phyloP scores from a whole-genome alignment of 30 jellyfish, hydroid and myxozoan genomes.

The Hydractinia symbiolongicarpus region DNA sequence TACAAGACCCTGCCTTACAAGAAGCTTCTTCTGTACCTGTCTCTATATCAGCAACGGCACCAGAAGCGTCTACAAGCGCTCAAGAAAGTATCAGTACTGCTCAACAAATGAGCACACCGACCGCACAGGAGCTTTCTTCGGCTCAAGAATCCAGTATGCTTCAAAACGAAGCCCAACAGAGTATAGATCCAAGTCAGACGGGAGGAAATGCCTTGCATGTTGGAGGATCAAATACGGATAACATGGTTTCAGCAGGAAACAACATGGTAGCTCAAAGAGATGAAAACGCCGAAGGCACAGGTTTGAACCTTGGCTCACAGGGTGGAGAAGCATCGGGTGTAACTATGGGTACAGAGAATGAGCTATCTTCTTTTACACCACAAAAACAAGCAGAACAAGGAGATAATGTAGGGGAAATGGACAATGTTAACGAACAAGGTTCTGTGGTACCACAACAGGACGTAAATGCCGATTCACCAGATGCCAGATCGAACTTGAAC shows the following conservation, averaged over 20 bases:
- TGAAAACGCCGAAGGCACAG: background rate
- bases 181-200: background rate
- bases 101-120: constrained; percentile 4
- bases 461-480: constrained; percentile 5
- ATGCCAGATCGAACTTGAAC: background rate
- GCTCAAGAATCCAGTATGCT: background rate
- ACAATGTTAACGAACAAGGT: constrained; percentile 2
- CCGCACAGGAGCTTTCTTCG: background rate
- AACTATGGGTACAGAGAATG: too few relatives aligned
- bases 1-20: background rate
- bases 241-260: background rate
- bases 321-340: too few relatives aligned
- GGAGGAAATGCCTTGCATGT: background rate
- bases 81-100: constrained; percentile 1
- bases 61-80: constrained; percentile 12
- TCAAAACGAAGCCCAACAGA: background rate
- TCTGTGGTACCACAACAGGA: constrained; percentile 1
- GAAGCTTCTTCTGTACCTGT: constrained; percentile 19
- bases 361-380: too few relatives aligned
- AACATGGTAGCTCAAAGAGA: constrained; percentile 8
- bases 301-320: too few relatives aligned
- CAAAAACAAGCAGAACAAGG: too few relatives aligned
- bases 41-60: background rate
- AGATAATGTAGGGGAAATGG: background rate
- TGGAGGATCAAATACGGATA: background rate